A percentile compares a stretch with the other conserved stretches of the same genome.
These are phyloP conservation scores for Volucella zonaria DNA, from an alignment of 2,888 invertebrate species.

Conservation along the genomic window DNA sequence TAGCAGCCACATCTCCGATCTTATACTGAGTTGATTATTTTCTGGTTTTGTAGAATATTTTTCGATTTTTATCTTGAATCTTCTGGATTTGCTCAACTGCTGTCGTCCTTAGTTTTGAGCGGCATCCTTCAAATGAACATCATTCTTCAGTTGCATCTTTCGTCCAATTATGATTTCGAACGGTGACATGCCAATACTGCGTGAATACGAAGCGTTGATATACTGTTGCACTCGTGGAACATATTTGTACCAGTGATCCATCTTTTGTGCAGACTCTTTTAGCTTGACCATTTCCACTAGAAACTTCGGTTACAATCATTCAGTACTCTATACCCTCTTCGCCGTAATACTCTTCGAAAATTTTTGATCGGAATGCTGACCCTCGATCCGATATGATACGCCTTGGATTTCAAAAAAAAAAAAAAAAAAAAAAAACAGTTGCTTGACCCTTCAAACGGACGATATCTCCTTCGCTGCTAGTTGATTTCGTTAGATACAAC, in stretches of 20 bases:
- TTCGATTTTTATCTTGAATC: conserved; percentile 18
- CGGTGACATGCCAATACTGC: conserved; percentile 1
- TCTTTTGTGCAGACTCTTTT: conserved; percentile 77
- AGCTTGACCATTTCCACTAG: conserved; percentile 77
- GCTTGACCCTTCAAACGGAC: conserved; percentile 72
- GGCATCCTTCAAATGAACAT: not conserved
- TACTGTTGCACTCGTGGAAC: conserved; percentile 55
- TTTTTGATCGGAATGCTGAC: conserved; percentile 21
- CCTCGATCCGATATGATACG: conserved; percentile 75
- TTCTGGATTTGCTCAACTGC: conserved; percentile 11
- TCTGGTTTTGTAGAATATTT: not conserved
- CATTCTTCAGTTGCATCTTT: conserved; percentile 7
- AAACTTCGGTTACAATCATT: conserved; percentile 13
- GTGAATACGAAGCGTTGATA: conserved; percentile 65
- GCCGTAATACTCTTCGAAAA: conserved; percentile 15
- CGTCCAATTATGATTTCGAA: conserved; percentile 20
- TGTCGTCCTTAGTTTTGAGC: not conserved
- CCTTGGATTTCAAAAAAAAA: conserved; percentile 72
- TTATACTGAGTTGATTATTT: conserved; percentile 2
- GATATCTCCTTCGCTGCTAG: conserved; percentile 76
- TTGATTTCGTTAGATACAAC: conserved; percentile 77
- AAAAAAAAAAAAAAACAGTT: conserved; percentile 37
- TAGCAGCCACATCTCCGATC: conserved; percentile 36
- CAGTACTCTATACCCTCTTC: conserved; percentile 17
- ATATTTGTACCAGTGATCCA: conserved; percentile 76